Evolutionary conservation across 2,888 invertebrate species (phyloP).

Genomic region (Monopis laevigella): DNA sequence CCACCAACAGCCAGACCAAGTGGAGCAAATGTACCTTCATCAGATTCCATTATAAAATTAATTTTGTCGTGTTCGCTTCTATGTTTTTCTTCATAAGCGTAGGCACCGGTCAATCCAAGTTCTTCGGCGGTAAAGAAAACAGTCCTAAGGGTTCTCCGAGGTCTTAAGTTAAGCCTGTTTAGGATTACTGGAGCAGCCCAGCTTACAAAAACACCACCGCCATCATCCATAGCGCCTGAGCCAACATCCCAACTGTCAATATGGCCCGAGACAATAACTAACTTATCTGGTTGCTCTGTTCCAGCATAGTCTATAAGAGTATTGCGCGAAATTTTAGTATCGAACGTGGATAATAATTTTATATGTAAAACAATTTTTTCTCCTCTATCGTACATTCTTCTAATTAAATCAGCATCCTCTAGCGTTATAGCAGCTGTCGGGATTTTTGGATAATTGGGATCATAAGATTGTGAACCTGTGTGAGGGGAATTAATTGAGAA

Average conservation of each 20-base stretch:
- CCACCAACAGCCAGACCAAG: slow-evolving; percentile 75
- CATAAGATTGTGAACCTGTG: slow-evolving; percentile 76
- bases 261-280: slow-evolving; percentile 84
- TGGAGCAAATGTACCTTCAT: slow-evolving; percentile 82
- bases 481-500: slow-evolving; percentile 82
- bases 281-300: slow-evolving; percentile 37
- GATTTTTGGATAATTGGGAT: slow-evolving; percentile 67
- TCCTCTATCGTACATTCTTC: slow-evolving; percentile 70
- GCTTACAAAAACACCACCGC: slow-evolving; percentile 81
- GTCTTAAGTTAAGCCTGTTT: slow-evolving; percentile 69
- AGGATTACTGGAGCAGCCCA: slow-evolving; percentile 78
- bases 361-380: slow-evolving; percentile 56
- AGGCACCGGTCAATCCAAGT: slow-evolving; percentile 73
- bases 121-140: slow-evolving; percentile 88
- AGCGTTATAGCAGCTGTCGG: slow-evolving; percentile 79
- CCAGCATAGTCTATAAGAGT: slow-evolving; percentile 76
- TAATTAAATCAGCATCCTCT: slow-evolving; percentile 80
- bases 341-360: slow-evolving; percentile 71
- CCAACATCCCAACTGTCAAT: slow-evolving; percentile 91
- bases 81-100: slow-evolving; percentile 71
- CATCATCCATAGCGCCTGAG: slow-evolving; percentile 89
- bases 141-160: slow-evolving; percentile 76
- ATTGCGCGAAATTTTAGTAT: slow-evolving; percentile 73
- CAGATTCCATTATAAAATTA: slow-evolving; percentile 84
- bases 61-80: slow-evolving; percentile 66